Base-by-base conservation (phyloP, 2,888 invertebrate species). In the Caenorhabditis imperialis region DNA sequence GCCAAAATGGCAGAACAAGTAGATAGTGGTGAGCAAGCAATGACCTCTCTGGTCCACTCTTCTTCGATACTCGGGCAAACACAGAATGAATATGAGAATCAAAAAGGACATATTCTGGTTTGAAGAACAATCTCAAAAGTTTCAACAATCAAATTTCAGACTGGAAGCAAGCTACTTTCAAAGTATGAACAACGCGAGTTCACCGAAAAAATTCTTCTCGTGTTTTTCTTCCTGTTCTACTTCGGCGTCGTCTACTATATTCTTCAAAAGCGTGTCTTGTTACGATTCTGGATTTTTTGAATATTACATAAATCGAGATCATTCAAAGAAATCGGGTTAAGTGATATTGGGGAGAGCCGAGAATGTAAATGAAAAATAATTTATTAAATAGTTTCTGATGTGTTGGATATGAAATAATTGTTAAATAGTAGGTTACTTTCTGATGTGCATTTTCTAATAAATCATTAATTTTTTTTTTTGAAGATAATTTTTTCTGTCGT, bases 171-270 rank as follows among this genome's bases (percentile, higher is more conserved):
- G 89, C 90, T 98, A 8, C 90, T 98, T 45, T 94, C 94, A 62
- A 98, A 97, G 90, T 97, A 96, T 88, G 94, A 94, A 3, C 91
- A 96, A 58, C 91, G 97, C 37, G 97, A 98, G 90, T 93, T 95
- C 78, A 98, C 97, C 0, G 97, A 98, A 88, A 96, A 96, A 91
- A 92, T 96, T 65, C 91, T 98, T 8, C 91, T 95, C 88, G 92
- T 93, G 82, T 92, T 95, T 86, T 94, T 94, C 70, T 93, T 95
- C 89, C 91, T 92, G 4, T 94, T 96, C 90, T 95, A 95, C 88
- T 90, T 94, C 81, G 94, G 94, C 14, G 95, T 95, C 82, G 95
- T 95, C 47, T 90, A 95, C 84, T 97, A 97, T 88, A 94, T 97
- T 85, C 92, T 97, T 51, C 94, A 95, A 88, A 96, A 95, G 89